Base-by-base conservation (phyloP, 2,797 vertebrate species). In the Sebastes cheni region DNA sequence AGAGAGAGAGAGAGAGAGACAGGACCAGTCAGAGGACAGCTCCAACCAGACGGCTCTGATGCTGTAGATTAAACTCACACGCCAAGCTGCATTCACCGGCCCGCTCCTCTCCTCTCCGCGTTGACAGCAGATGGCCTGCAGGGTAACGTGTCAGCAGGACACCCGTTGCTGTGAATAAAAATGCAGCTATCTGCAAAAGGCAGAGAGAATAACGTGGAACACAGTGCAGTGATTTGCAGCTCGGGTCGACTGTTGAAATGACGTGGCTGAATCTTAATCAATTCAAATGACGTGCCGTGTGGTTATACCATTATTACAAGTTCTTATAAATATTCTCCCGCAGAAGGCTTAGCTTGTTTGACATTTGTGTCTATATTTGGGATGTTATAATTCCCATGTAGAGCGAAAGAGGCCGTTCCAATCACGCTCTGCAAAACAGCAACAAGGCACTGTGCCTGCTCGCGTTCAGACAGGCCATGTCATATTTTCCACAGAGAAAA, bases 301-400 rank as follows among this genome's bases (percentile, higher is more conserved):
- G 42, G 46, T 67, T 86, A 36, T n/a, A 54, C 67, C 50, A 54
- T 83, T 81, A 78, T 76, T 84, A 64, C 50, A 76, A 69, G 54
- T 73, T 81, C 68, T 77, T 59, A 66, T 80, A 66, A 83, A 83
- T 75, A 75, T 60, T 67, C 75, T 88, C 58, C 79, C 77, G 65
- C 76, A 83, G 79, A 76, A 86, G 81, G 81, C 78, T 87, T 67
- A 77, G 72, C 32, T 65, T 68, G 80, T 73, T 86, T 82, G 39
- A 78, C 83, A 80, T 83, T 82, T 86, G 85, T 75, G 84, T 88
- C 89, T 92, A 91, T 89, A 92, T 92, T 90, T 91, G 82, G 87
- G 75, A 8, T 32, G 23, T 72, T 73, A 36, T 86, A 71, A 90
- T 89, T 90, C 61, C 74, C 85, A 83, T 79, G 79, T 84, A 85